These are phyloP conservation scores for Pterobdella sp. DNA, from an alignment of 2,888 invertebrate species.

Conservation along the genomic window DNA sequence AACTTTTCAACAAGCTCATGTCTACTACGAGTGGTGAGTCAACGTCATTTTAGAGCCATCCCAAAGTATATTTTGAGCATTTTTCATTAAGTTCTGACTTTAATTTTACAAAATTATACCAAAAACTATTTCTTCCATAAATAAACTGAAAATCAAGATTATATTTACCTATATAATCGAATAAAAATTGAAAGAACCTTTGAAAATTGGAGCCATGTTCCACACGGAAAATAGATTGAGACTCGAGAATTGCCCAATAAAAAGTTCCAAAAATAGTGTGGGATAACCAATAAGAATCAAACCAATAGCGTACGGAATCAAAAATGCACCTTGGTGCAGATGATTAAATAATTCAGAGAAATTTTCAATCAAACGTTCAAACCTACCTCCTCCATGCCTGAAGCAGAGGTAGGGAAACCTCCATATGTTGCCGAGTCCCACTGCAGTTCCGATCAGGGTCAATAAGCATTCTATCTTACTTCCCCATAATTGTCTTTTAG, in stretches of 20 bases:
- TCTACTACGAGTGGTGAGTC: too few species aligned
- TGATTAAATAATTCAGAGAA: background rate
- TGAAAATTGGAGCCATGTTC: slow-evolving; percentile 33
- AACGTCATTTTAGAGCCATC: too few species aligned
- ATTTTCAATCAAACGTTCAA: background rate
- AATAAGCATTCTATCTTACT: background rate
- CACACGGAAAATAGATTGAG: slow-evolving; percentile 33
- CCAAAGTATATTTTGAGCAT: too few species aligned
- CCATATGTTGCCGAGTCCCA: slow-evolving; percentile 12
- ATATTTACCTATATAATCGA: too few species aligned
- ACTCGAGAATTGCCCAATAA: slow-evolving; percentile 35
- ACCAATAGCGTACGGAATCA: slow-evolving; percentile 33
- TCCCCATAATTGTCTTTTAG: background rate
- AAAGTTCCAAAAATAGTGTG: slow-evolving; percentile 32
- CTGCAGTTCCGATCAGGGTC: background rate
- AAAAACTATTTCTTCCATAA: too few species aligned
- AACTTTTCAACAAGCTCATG: too few species aligned
- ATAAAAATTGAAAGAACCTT: too few species aligned
- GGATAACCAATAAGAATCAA: slow-evolving; percentile 33
- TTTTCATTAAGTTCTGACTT: too few species aligned
- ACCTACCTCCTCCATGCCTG: slow-evolving; percentile 3
- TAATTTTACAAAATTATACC: too few species aligned
- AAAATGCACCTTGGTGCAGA: slow-evolving; percentile 31
- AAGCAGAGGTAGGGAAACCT: background rate
- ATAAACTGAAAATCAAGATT: too few species aligned